Base-by-base conservation (phyloP, 2,888 invertebrate species). In the Eulithis prunata region DNA sequence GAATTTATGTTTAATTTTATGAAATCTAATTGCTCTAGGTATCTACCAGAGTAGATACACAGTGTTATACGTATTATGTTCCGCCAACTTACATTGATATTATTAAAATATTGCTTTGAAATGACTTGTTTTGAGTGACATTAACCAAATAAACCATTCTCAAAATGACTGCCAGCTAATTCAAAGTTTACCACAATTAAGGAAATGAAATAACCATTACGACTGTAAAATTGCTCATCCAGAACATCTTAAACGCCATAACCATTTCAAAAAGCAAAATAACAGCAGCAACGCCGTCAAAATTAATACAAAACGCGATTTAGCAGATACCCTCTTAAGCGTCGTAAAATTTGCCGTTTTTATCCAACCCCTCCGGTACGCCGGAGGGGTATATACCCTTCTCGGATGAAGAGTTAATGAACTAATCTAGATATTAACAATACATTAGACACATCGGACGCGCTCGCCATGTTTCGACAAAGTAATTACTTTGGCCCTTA, bases 361-460 rank as follows among this genome's bases (percentile, higher is more conserved):
- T 84, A 80, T 78, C 71, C 78, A 61, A 68, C 68, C 76, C 78
- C 76, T 78, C 79, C 77, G 71, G 21, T 21, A 21, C 1, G 71
- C 78, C 75, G 76, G 77, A 72, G 74, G 71, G 32, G 2, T 32
- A 69, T 73, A 72, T 73, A 74, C 77, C 77, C 75, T 72, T 79
- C 72, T 73, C 83, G 86, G 89, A 89, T 87, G 91, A 90, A 87
- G 88, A 90, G 92, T 91, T 92, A 92, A 92, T 92, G 89, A 91
- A 91, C 89, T 92, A 91, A 92, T 92, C 88, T 89, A 82, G 91
- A 92, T 92, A 93, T 93, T 90, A 92, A 93, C 91, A 90, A 90
- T 88, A 91, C 91, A 92, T 91, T 91, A 91, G 87, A 82, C 85
- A 84, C 91, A 90, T 88, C 89, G 90, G 91, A 85, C 89, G 90